These are phyloP conservation scores for Rousettus madagascariensis DNA, from an alignment of 2,797 vertebrate species.

Conservation along the genomic window DNA sequence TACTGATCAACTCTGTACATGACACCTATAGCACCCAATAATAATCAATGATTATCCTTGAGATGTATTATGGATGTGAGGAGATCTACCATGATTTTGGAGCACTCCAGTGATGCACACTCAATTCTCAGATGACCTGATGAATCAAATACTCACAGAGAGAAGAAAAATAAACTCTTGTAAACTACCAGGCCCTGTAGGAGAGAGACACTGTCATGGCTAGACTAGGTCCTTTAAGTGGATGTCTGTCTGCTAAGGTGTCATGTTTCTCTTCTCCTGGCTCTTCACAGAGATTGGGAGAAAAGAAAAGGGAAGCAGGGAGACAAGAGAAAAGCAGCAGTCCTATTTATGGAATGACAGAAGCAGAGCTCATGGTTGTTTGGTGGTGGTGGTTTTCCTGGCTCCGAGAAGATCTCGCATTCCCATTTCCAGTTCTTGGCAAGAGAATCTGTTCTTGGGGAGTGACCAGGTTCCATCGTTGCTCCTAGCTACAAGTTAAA, in stretches of 20 bases:
- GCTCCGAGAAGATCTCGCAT: background rate
- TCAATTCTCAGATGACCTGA: background rate
- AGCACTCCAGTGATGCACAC: background rate
- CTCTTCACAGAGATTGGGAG: background rate
- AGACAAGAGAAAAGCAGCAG: background rate
- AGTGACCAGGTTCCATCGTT: background rate
- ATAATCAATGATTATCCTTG: background rate
- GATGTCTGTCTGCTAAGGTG: background rate
- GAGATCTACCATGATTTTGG: background rate
- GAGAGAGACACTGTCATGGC: background rate
- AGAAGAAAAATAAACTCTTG: background rate
- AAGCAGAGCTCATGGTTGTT: background rate
- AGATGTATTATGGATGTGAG: background rate
- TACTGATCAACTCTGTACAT: no score
- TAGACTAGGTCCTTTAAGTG: background rate
- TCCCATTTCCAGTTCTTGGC: constrained; percentile 14
- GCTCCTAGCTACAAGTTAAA: background rate
- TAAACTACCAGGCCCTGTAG: background rate
- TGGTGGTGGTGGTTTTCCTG: constrained; percentile 14
- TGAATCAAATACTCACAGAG: background rate
- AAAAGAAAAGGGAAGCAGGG: background rate
- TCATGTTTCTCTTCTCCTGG: background rate
- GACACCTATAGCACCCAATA: background rate
- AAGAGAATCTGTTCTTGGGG: background rate
- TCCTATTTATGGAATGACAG: background rate